phyloP scores from a whole-genome alignment of 2,888 invertebrate genomes.

The Lasioglossum morio region DNA sequence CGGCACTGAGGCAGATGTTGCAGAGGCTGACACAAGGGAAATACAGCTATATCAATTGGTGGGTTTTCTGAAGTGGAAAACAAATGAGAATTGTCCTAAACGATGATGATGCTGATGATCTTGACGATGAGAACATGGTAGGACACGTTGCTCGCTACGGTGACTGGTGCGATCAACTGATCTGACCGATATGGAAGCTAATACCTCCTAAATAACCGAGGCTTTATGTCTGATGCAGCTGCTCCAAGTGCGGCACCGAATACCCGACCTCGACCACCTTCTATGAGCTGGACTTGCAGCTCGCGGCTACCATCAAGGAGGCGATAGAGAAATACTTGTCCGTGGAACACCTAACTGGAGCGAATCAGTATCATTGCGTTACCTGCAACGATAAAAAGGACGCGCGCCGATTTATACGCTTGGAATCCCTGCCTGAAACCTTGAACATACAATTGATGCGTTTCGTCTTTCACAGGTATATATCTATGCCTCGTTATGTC shows the following conservation, averaged over 20 bases:
- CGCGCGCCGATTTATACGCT: slow-evolving; percentile 86
- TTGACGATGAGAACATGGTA: slow-evolving; percentile 74
- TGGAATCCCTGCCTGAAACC: slow-evolving; percentile 86
- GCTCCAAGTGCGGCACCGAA: slow-evolving; percentile 85
- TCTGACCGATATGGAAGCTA: slow-evolving; percentile 67
- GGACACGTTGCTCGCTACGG: slow-evolving; percentile 74
- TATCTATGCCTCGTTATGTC: neutral
- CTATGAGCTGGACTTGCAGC: slow-evolving; percentile 87
- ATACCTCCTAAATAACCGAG: slow-evolving; percentile 52
- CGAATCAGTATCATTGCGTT: slow-evolving; percentile 87
- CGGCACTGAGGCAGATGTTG: slow-evolving; percentile 77
- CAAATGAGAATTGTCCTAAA: slow-evolving; percentile 74
- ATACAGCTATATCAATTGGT: slow-evolving; percentile 81
- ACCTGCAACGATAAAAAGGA: slow-evolving; percentile 86
- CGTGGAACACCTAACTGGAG: slow-evolving; percentile 87
- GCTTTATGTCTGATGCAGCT: slow-evolving; percentile 69
- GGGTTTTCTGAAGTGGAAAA: slow-evolving; percentile 75
- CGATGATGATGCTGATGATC: slow-evolving; percentile 73
- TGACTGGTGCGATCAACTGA: slow-evolving; percentile 75
- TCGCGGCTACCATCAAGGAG: slow-evolving; percentile 86
- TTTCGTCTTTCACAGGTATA: slow-evolving; percentile 87
- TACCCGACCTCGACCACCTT: slow-evolving; percentile 86
- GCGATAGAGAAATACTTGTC: slow-evolving; percentile 86
- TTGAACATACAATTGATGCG: slow-evolving; percentile 87
- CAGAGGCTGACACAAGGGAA: slow-evolving; percentile 81